A percentile compares a stretch with the other conserved stretches of the same genome.
These are phyloP conservation scores for Manacus vitellinus DNA, from an alignment of 2,113 vertebrate genomes.

Conservation along the genomic window DNA sequence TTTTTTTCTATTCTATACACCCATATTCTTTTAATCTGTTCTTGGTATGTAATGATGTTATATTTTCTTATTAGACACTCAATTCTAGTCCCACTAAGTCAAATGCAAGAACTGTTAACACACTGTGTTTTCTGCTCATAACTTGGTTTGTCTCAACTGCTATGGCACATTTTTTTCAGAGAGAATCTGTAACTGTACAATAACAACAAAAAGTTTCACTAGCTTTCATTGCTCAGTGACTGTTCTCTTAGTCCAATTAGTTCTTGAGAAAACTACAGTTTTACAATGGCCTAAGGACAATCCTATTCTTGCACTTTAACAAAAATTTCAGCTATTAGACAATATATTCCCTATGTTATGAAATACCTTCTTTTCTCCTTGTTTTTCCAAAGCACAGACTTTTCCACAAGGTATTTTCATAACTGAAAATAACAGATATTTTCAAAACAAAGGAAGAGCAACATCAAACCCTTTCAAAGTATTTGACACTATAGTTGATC, in stretches of 20 bases:
- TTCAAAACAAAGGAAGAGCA: neutral
- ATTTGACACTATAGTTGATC: neutral
- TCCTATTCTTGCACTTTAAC: neutral
- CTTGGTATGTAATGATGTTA: neutral
- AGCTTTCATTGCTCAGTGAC: neutral
- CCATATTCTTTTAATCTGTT: neutral
- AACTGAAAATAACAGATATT: neutral
- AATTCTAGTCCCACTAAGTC: neutral
- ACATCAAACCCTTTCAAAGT: neutral
- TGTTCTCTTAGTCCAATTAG: neutral
- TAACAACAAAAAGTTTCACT: neutral
- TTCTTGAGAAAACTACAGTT: neutral
- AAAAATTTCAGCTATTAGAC: neutral
- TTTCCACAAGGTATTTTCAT: neutral
- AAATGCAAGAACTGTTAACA: neutral
- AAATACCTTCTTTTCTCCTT: neutral
- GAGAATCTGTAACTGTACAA: neutral
- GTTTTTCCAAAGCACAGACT: neutral
- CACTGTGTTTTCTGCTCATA: neutral
- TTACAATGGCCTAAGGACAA: neutral
- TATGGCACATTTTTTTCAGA: neutral
- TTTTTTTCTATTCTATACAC: neutral
- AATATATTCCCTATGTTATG: neutral
- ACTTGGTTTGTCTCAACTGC: neutral
- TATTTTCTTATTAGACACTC: neutral